Evolutionary conservation across 2,113 vertebrate species (phyloP), one percentile per base, ranked within the genome.

Genomic region (Edolisoma coerulescens): DNA sequence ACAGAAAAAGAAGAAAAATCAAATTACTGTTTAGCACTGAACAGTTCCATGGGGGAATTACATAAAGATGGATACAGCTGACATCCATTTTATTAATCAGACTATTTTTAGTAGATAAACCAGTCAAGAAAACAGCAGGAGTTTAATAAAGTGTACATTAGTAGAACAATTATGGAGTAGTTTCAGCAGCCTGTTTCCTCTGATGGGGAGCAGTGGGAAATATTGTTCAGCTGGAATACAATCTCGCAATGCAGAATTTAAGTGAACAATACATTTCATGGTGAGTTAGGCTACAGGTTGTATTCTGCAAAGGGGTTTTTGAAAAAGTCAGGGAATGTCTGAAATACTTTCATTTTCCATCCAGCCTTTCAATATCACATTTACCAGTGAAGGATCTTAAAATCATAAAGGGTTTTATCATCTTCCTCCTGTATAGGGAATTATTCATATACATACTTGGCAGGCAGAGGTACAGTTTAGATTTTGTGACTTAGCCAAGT

Each of bases 101-200:
- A 20, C 90, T 92, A 93, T 93, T 96, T 96, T 95, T 93, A 93
- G 93, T 35, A 91, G 74, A 93, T 92, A 94, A 94, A 87, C 60
- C 82, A 92, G 83, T 82, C 73, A 82, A 59, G 80, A 84, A 84
- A 95, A 64, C 95, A 96, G 96, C 95, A 93, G 82, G 95, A 80
- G 76, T 90, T 96, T 96, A 97, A 96, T 93, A 94, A 97, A 95
- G 67, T 73, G 53, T 41, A 75, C 85, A 88, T 90, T 94, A 94
- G 70, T 37, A 79, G 73, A 90, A 95, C 90, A 74, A 84, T 96
- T 96, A 93, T 1, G 41, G 83, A 71, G 90, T 18, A 52, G 75
- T 30, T 88, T 84, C 95, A 71, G 76, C 68, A 94, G 90, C 44
- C 59, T 86, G 64, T 53, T 95, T 80, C 37, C 41, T 95, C 87